Percentiles rank a stretch among this genome's conserved stretches.
phyloP scores from a whole-genome alignment of 2,888 invertebrate species.

The Copidosoma aretas region DNA sequence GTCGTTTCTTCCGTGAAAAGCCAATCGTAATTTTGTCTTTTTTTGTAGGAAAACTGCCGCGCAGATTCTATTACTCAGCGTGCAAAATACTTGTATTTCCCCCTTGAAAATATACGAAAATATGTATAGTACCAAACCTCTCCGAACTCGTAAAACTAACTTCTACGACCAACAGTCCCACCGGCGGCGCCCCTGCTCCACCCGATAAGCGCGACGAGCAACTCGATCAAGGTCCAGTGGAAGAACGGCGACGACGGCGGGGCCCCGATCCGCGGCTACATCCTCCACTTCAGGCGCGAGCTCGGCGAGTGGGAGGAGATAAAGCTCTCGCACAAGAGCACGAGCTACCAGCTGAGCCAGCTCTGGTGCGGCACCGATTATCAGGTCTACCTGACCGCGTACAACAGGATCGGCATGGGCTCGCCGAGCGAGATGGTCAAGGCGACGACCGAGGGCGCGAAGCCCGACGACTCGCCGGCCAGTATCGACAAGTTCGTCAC shows the following conservation, averaged over 20 bases:
- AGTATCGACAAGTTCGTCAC: conserved; percentile 64
- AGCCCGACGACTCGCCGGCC: conserved; percentile 58
- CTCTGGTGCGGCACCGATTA: conserved; percentile 89
- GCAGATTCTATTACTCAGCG: too few relatives aligned
- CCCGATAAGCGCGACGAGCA: conserved; percentile 82
- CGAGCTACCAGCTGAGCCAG: conserved; percentile 80
- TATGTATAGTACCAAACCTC: too few relatives aligned
- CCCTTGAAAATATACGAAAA: too few relatives aligned
- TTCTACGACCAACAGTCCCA: conserved; percentile 77
- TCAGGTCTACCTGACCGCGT: conserved; percentile 88
- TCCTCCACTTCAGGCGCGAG: conserved; percentile 87
- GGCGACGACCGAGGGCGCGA: conserved; percentile 66
- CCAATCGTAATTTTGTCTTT: too few relatives aligned
- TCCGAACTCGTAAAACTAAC: too few relatives aligned
- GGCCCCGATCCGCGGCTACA: conserved; percentile 71
- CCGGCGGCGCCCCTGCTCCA: conserved; percentile 84
- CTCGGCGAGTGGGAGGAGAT: conserved; percentile 92
- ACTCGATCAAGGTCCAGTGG: conserved; percentile 84
- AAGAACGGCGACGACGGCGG: conserved; percentile 83
- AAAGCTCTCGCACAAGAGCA: conserved; percentile 82
- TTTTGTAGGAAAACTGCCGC: too few relatives aligned
- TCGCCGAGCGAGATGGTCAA: conserved; percentile 87
- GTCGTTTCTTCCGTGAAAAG: too few relatives aligned
- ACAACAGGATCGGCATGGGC: conserved; percentile 88
- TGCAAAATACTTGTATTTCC: too few relatives aligned